Percentiles rank a stretch among this genome's conserved stretches.
Conservation (phyloP, 2,888 invertebrate species). For the Gibbula magus region DNA sequence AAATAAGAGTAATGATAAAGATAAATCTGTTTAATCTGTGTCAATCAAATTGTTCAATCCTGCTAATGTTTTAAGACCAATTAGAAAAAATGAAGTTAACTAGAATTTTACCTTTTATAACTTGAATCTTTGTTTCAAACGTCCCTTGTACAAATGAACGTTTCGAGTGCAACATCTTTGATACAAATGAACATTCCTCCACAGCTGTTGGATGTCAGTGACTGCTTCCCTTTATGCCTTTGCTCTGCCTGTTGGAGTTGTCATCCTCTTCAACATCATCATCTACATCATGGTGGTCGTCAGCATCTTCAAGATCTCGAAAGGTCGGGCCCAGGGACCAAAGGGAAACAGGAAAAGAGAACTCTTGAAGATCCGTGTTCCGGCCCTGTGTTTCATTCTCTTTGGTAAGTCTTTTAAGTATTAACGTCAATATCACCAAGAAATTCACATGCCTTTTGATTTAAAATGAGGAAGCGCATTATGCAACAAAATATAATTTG, state of each 20-base stretch:
- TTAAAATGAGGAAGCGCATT: too few relatives aligned
- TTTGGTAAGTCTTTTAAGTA: conserved; percentile 33
- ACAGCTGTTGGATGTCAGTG: conserved; percentile 69
- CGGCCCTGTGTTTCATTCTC: conserved; percentile 56
- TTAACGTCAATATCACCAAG: conserved; percentile 26
- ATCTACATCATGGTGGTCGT: conserved; percentile 60
- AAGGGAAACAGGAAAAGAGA: conserved; percentile 67
- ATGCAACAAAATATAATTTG: too few relatives aligned
- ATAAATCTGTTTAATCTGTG: too few relatives aligned
- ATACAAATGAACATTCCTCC: conserved; percentile 6
- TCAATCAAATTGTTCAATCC: too few relatives aligned
- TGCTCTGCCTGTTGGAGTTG: conserved; percentile 62
- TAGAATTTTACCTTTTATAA: too few relatives aligned
- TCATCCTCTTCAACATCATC: conserved; percentile 59
- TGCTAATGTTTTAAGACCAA: too few relatives aligned
- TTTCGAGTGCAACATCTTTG: too few relatives aligned
- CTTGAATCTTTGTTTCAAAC: too few relatives aligned
- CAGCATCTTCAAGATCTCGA: conserved; percentile 47
- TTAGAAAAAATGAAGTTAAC: too few relatives aligned
- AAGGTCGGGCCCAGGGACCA: conserved; percentile 64
- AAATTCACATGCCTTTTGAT: too few relatives aligned
- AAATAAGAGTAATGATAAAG: too few relatives aligned
- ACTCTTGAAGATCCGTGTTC: conserved; percentile 67
- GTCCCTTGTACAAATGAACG: too few relatives aligned
- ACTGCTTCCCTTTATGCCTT: conserved; percentile 67